Conservation (phyloP, 1,140 invertebrate genomes). For the Nasonia longicornis region DNA sequence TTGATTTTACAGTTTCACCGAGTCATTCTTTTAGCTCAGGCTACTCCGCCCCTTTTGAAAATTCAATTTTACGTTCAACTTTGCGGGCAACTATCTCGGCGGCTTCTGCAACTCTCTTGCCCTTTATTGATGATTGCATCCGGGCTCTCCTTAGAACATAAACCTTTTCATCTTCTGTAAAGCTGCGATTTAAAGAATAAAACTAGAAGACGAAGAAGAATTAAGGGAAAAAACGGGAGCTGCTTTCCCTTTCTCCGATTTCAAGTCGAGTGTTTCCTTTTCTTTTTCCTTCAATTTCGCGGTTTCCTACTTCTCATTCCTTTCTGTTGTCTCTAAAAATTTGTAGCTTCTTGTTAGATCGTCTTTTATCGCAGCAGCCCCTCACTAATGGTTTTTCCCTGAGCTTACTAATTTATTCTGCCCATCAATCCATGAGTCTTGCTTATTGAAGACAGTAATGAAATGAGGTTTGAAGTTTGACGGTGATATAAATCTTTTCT, state of each 20-base stretch:
- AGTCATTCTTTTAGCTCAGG: background rate
- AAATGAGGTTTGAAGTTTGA: too few species aligned
- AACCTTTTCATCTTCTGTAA: too few species aligned
- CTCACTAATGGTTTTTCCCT: background rate
- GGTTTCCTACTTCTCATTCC: background rate
- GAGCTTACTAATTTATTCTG: background rate
- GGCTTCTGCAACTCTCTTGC: background rate
- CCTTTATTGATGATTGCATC: background rate
- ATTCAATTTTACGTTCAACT: background rate
- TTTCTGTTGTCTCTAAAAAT: background rate
- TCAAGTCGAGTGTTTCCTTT: background rate
- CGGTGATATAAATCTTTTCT: background rate
- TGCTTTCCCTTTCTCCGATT: conserved; percentile 1
- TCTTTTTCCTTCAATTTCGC: conserved; percentile 4
- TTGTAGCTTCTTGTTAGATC: background rate
- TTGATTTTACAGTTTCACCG: background rate
- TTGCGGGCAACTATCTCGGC: background rate
- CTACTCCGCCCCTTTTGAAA: background rate
- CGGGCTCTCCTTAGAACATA: background rate
- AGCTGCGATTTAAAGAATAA: background rate
- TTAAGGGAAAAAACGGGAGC: background rate
- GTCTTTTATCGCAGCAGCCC: background rate
- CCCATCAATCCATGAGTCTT: background rate
- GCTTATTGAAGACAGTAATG: background rate
- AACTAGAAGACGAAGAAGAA: background rate